A percentile compares a stretch with the other conserved stretches of the same genome.
phyloP scores from a whole-genome alignment of 2,113 vertebrate species.

The Chaenogobius annularis region DNA sequence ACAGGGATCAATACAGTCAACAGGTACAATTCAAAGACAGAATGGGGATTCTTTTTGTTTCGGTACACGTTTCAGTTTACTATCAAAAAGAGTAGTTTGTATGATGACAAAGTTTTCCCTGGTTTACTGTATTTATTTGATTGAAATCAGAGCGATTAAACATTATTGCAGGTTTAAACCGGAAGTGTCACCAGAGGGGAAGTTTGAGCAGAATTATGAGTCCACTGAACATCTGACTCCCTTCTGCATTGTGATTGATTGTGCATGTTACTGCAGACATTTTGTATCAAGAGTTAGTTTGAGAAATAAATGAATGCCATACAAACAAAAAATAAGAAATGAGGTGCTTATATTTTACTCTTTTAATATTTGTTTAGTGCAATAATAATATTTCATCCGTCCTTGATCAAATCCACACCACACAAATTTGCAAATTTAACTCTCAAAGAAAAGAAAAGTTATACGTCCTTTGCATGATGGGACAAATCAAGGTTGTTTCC shows the following conservation, averaged over 20 bases:
- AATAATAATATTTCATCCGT: no score
- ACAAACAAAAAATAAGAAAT: no score
- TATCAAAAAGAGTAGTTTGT: no score
- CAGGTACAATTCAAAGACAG: background rate
- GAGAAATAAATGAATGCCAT: no score
- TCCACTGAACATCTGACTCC: conserved; percentile 2
- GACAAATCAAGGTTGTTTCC: conserved; percentile 1
- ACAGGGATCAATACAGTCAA: conserved; percentile 12
- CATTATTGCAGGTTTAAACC: conserved; percentile 7
- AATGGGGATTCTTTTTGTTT: background rate
- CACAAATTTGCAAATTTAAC: no score
- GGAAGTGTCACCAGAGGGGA: conserved; percentile 6
- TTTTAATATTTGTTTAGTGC: no score
- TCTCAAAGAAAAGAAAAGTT: no score
- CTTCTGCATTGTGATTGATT: background rate
- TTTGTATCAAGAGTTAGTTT: no score
- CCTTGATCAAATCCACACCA: no score
- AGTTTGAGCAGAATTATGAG: conserved; percentile 8
- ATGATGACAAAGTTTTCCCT: background rate
- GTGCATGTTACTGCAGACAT: no score
- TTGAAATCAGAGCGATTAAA: conserved; percentile 48
- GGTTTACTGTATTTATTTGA: conserved; percentile 8
- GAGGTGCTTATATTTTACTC: no score
- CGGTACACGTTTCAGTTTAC: no score
- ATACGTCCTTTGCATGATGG: background rate